Percentiles rank a stretch among this genome's conserved stretches.
Evolutionary conservation across 2,888 invertebrate genomes (phyloP).

Genomic region (Drosophila emarginata): DNA sequence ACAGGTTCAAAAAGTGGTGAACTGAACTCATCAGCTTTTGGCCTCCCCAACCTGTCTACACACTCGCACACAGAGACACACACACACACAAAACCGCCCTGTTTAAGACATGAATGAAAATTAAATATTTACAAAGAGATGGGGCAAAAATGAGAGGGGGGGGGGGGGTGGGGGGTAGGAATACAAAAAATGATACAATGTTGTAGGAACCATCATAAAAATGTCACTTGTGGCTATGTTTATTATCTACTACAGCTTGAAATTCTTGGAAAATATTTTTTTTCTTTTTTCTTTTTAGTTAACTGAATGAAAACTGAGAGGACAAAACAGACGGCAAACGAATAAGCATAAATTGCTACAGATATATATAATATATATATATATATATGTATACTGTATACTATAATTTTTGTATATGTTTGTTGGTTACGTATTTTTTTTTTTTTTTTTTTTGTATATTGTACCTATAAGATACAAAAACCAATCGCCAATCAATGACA

Average conservation of each 20-base stretch:
- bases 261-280: conserved; percentile 51
- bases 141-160: background rate
- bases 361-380: background rate
- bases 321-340: background rate
- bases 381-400: background rate
- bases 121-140: conserved; percentile 29
- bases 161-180: too few relatives aligned
- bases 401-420: background rate
- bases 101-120: conserved; percentile 61
- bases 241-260: conserved; percentile 22
- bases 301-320: conserved; percentile 31
- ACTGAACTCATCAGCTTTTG: conserved; percentile 19
- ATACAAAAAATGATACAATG: conserved; percentile 21
- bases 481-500: conserved; percentile 48
- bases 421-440: too few relatives aligned
- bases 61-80: background rate
- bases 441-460: background rate
- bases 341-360: conserved; percentile 16
- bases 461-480: conserved; percentile 5
- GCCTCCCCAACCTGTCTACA: background rate
- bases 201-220: conserved; percentile 44
- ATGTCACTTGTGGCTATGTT: conserved; percentile 51
- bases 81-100: background rate
- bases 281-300: conserved; percentile 2
- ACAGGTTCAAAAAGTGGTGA: conserved; percentile 35